Conservation (phyloP, 2,888 invertebrate genomes). For the Acanthosepion lycidas region DNA sequence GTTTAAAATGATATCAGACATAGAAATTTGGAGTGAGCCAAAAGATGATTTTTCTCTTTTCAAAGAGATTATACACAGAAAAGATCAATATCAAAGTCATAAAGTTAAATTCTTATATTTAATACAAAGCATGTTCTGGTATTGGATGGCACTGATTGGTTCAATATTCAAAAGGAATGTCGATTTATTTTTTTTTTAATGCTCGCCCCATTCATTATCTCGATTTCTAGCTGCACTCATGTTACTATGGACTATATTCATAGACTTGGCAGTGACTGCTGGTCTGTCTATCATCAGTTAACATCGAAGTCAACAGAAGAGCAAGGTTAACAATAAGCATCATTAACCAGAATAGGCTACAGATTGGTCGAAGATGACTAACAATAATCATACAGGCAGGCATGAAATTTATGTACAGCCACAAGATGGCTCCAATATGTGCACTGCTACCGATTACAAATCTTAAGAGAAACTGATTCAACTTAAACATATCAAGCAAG, state of each 20-base stretch:
- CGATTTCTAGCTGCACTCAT: background rate
- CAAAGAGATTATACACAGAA: background rate
- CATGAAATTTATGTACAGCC: background rate
- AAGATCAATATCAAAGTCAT: background rate
- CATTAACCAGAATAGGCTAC: background rate
- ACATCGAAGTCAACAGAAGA: background rate
- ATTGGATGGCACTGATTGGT: constrained; percentile 33
- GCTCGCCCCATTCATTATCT: background rate
- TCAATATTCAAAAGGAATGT: constrained; percentile 33
- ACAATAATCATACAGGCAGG: background rate
- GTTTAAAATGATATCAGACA: background rate
- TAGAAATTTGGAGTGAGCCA: background rate
- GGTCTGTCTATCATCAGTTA: background rate
- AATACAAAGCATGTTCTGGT: background rate
- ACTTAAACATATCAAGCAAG: background rate
- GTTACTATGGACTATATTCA: background rate
- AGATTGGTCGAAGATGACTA: constrained; percentile 33
- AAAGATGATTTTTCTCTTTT: background rate
- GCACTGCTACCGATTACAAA: background rate
- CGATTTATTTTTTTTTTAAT: background rate
- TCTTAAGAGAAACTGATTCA: constrained; percentile 20
- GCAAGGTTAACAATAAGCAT: constrained; percentile 6
- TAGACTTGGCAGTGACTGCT: background rate
- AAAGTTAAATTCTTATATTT: background rate
- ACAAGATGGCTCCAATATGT: background rate